phyloP scores from a whole-genome alignment of 2,888 invertebrate species.

The Bellardia pandia region DNA sequence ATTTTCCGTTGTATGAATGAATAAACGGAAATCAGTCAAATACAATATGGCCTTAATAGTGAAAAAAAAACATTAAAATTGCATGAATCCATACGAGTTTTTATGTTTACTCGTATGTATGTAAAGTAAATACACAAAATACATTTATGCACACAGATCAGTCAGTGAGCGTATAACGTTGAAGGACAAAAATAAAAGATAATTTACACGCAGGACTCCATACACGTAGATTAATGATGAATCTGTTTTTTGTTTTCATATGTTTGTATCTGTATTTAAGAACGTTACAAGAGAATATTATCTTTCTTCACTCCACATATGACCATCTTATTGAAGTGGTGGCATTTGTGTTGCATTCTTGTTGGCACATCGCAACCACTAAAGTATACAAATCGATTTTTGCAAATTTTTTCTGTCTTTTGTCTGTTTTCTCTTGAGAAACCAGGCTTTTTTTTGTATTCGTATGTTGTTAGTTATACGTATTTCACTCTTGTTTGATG shows the following conservation, averaged over 20 bases:
- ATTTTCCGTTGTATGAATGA: conserved; percentile 67
- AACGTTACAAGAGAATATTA: conserved; percentile 22
- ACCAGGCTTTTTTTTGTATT: too few relatives aligned
- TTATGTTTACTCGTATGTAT: background rate
- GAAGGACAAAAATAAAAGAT: conserved; percentile 27
- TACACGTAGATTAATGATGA: background rate
- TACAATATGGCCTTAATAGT: conserved; percentile 59
- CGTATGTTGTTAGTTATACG: too few relatives aligned
- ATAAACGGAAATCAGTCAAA: conserved; percentile 69
- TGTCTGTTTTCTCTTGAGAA: background rate
- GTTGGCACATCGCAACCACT: conserved; percentile 11
- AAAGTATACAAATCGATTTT: conserved; percentile 23
- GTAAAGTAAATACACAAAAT: conserved; percentile 25
- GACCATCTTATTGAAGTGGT: background rate
- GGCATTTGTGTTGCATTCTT: background rate
- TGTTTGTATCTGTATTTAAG: conserved; percentile 25
- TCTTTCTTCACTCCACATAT: background rate
- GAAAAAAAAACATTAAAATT: conserved; percentile 15
- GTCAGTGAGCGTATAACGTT: conserved; percentile 1
- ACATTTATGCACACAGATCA: conserved; percentile 44
- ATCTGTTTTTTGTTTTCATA: background rate
- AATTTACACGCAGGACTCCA: background rate
- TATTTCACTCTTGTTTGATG: too few relatives aligned
- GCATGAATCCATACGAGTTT: background rate
- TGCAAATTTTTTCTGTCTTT: background rate